phyloP scores from a whole-genome alignment of 2,113 vertebrate genomes.

The Deroptyus accipitrinus region DNA sequence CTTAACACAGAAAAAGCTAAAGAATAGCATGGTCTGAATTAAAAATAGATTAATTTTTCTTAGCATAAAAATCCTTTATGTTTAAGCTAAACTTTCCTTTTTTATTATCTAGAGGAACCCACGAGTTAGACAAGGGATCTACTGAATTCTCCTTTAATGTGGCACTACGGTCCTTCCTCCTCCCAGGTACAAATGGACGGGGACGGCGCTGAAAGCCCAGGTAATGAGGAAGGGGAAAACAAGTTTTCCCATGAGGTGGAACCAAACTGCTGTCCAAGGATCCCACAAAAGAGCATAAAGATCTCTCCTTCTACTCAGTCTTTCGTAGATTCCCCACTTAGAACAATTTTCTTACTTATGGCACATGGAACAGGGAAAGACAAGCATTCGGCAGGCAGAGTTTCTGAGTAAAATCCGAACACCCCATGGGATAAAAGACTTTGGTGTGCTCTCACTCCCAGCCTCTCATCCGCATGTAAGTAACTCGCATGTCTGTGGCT shows the following conservation, averaged over 20 bases:
- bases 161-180: background rate
- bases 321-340: background rate
- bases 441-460: background rate
- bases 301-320: background rate
- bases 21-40: background rate
- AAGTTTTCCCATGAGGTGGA: background rate
- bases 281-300: background rate
- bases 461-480: rapidly evolving
- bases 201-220: background rate
- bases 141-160: background rate
- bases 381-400: background rate
- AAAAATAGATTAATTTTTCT: background rate
- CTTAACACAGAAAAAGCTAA: background rate
- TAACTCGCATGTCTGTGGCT: background rate
- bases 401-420: rapidly evolving
- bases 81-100: background rate
- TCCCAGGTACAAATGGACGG: background rate
- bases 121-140: background rate
- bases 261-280: background rate
- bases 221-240: background rate
- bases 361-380: background rate
- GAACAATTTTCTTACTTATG: background rate
- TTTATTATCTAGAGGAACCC: background rate
- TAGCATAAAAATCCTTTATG: background rate
- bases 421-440: background rate